A percentile compares a stretch with the other conserved stretches of the same genome.
Evolutionary conservation across 2,888 invertebrate species (phyloP).

Genomic region (Leptothorax acervorum): DNA sequence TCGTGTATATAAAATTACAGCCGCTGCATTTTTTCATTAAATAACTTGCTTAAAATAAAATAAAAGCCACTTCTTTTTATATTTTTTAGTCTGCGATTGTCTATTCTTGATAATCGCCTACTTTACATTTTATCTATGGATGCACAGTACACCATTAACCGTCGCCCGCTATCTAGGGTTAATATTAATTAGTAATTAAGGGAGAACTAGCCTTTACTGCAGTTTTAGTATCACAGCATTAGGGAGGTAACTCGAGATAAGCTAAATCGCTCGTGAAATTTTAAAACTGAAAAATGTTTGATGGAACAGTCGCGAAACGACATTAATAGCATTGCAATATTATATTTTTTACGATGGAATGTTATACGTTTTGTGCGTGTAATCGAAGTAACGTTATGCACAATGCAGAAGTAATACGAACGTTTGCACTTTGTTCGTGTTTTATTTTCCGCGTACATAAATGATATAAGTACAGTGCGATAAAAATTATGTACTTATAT

Average conservation of each 20-base stretch:
- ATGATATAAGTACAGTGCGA: neutral
- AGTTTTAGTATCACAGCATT: conserved; percentile 21
- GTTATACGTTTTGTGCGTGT: neutral
- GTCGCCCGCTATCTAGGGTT: neutral
- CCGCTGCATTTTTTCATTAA: neutral
- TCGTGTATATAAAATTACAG: neutral
- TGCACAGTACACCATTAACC: neutral
- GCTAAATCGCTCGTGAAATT: conserved; percentile 41
- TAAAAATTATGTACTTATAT: neutral
- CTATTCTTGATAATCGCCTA: neutral
- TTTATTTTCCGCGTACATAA: neutral
- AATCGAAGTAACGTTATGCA: neutral
- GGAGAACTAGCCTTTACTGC: conserved; percentile 34
- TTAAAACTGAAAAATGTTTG: conserved; percentile 49
- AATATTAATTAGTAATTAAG: conserved; percentile 57
- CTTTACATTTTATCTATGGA: neutral
- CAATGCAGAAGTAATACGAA: neutral
- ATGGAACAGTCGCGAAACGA: conserved; percentile 31
- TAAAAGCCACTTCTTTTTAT: neutral
- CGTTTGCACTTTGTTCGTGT: conserved; percentile 4
- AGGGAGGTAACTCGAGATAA: conserved; percentile 33
- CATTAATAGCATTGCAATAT: conserved; percentile 50
- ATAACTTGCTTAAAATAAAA: neutral
- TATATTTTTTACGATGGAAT: conserved; percentile 38
- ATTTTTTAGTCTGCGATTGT: neutral